Percentiles rank a stretch among this genome's conserved stretches.
phyloP scores from a whole-genome alignment of 2,888 invertebrate species.

The Scelioninae gen. 1 region DNA sequence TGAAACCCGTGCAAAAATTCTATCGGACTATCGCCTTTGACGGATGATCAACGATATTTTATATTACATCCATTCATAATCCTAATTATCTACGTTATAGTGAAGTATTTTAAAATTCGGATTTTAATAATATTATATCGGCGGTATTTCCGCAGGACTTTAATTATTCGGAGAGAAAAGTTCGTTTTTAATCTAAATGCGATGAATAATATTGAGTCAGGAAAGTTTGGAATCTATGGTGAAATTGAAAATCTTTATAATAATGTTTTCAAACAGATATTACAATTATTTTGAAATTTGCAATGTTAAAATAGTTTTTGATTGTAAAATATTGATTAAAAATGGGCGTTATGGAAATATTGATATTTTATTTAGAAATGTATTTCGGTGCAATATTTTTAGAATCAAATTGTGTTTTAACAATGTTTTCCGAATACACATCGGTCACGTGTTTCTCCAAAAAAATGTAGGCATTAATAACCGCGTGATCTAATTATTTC shows the following conservation, averaged over 20 bases:
- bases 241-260: too few relatives aligned
- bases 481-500: background rate
- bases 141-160: background rate
- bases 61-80: conserved; percentile 29
- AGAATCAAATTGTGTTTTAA: background rate
- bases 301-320: too few relatives aligned
- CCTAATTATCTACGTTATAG: background rate
- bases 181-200: background rate
- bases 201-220: background rate
- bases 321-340: too few relatives aligned
- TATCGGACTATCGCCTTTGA: background rate
- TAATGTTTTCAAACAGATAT: too few relatives aligned
- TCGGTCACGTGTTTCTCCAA: background rate
- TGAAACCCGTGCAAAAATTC: conserved; percentile 21
- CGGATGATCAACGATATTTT: conserved; percentile 18
- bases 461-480: background rate
- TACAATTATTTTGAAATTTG: too few relatives aligned
- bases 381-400: too few relatives aligned
- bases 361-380: too few relatives aligned
- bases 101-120: background rate
- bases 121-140: background rate
- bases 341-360: too few relatives aligned
- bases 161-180: background rate
- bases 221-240: too few relatives aligned
- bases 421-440: background rate